Percentiles rank a stretch among this genome's conserved stretches.
These are phyloP conservation scores for Pitta sordida DNA, from an alignment of 2,113 vertebrate species.

Conservation along the genomic window DNA sequence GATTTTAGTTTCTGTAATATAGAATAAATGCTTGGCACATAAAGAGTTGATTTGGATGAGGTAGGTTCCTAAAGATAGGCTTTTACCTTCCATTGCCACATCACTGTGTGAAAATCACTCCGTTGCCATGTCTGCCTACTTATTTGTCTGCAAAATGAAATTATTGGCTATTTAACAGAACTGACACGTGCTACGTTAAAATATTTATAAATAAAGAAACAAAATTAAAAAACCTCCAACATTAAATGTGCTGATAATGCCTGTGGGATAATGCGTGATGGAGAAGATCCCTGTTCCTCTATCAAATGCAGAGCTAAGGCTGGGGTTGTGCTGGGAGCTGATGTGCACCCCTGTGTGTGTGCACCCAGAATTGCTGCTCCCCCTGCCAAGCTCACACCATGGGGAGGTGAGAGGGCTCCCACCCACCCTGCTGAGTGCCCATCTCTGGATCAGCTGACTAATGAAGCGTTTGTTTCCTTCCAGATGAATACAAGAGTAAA, in stretches of 20 bases:
- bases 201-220: too few relatives aligned
- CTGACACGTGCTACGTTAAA: not conserved
- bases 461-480: constrained; percentile 16
- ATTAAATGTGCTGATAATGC: not conserved
- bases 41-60: not conserved
- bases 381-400: not conserved
- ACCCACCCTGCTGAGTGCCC: not conserved
- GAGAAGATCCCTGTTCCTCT: not conserved
- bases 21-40: not conserved
- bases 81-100: not conserved
- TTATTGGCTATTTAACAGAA: not conserved
- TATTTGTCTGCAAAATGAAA: not conserved
- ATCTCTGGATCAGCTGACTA: not conserved
- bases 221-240: too few relatives aligned
- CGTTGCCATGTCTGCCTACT: not conserved
- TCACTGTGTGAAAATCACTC: not conserved
- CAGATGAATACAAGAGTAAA: constrained; percentile 90
- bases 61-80: not conserved
- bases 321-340: not conserved
- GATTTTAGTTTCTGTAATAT: not conserved
- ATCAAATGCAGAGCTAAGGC: not conserved
- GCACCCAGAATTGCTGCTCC: not conserved
- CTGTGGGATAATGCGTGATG: not conserved
- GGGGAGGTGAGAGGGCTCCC: not conserved
- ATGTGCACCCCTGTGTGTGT: not conserved